Percentiles rank a stretch among this genome's conserved stretches.
Conservation (phyloP, 1,140 invertebrate genomes). For the Drosophila bipectinata region DNA sequence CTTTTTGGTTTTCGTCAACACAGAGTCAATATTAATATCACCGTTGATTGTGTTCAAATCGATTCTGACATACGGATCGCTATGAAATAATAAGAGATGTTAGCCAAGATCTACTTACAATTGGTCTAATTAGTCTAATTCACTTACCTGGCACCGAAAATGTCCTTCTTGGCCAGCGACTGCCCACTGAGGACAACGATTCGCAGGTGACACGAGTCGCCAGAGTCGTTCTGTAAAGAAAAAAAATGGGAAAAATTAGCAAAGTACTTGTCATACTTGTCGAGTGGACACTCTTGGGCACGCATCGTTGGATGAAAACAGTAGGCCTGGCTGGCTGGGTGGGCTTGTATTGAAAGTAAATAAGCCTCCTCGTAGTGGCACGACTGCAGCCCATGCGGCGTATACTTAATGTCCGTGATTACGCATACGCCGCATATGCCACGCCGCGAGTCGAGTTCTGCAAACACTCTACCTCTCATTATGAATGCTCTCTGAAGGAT, state of each 20-base stretch:
- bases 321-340: constrained; percentile 3
- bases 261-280: constrained; percentile 7
- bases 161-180: constrained; percentile 98
- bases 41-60: constrained; percentile 93
- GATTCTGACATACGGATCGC: constrained; percentile 98
- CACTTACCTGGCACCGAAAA: constrained; percentile 97
- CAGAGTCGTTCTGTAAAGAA: constrained; percentile 88
- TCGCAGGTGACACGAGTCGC: constrained; percentile 90
- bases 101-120: too few relatives aligned
- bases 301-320: constrained; percentile 13
- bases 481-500: constrained; percentile 40
- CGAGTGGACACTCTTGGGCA: constrained; percentile 53
- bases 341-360: constrained; percentile 35
- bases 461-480: constrained; percentile 16
- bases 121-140: not conserved
- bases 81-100: constrained; percentile 83
- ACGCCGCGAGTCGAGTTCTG: not conserved
- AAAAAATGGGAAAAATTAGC: constrained; percentile 37
- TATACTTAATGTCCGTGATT: constrained; percentile 65
- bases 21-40: constrained; percentile 94
- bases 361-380: constrained; percentile 29
- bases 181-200: constrained; percentile 94
- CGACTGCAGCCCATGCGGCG: constrained; percentile 28
- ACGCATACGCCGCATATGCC: constrained; percentile 62
- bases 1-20: constrained; percentile 98